A percentile compares a stretch with the other conserved stretches of the same genome.
These are phyloP conservation scores for Crypturellus tataupa DNA, from an alignment of 2,797 vertebrate genomes.

Conservation along the genomic window DNA sequence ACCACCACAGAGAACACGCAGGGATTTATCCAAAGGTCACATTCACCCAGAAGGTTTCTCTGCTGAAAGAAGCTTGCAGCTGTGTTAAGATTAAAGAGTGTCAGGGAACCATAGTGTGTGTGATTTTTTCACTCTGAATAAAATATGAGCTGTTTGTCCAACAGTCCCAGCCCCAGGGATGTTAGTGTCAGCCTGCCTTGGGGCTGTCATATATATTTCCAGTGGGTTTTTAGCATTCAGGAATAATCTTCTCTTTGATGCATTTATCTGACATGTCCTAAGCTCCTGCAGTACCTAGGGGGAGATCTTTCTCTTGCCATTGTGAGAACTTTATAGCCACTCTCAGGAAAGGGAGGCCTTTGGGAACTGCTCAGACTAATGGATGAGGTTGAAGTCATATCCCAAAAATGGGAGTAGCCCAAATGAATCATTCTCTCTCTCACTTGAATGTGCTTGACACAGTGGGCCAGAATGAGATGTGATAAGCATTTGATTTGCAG, in stretches of 20 bases:
- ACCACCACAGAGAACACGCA: not conserved
- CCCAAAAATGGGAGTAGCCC: not conserved
- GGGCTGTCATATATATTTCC: constrained; percentile 45
- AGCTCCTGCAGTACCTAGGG: not conserved
- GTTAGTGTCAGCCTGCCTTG: constrained; percentile 38
- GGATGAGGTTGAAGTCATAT: not conserved
- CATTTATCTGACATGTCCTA: constrained; percentile 43
- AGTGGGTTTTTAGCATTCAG: constrained; percentile 3
- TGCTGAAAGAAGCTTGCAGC: constrained; percentile 45
- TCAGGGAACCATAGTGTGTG: constrained; percentile 38
- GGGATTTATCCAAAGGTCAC: constrained; percentile 51
- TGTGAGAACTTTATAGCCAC: not conserved
- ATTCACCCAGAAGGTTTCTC: constrained; percentile 22
- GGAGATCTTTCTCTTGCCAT: not conserved
- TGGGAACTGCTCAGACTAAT: not conserved
- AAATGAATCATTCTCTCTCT: not conserved
- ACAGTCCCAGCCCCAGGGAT: constrained; percentile 48
- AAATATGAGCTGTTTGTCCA: constrained; percentile 65
- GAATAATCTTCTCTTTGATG: constrained; percentile 49
- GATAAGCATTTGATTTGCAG: not conserved
- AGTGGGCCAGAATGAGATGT: not conserved
- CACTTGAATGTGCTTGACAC: not conserved
- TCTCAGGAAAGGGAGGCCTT: not conserved
- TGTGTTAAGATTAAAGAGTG: constrained; percentile 65
- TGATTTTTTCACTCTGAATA: constrained; percentile 49